Evolutionary conservation across 2,888 invertebrate genomes (phyloP).

Genomic region (Drosophila rubida): DNA sequence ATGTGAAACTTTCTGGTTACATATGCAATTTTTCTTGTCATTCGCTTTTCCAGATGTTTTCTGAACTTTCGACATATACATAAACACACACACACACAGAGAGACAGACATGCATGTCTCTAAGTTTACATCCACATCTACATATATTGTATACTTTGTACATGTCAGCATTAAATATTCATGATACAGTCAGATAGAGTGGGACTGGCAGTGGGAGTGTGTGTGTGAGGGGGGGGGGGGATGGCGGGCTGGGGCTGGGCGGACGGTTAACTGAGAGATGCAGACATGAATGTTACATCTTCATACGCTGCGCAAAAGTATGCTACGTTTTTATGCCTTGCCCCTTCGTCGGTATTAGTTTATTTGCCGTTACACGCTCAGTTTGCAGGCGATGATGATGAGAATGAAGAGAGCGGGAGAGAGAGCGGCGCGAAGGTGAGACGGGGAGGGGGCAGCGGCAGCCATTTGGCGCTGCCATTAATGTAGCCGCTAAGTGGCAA

Average conservation of each 20-base stretch:
- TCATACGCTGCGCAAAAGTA: constrained; percentile 64
- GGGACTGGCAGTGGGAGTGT: constrained; percentile 2
- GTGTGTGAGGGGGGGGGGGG: constrained; percentile 1
- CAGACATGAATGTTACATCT: constrained; percentile 61
- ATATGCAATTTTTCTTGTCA: constrained; percentile 71
- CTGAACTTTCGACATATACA: constrained; percentile 53
- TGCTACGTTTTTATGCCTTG: constrained; percentile 64
- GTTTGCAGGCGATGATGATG: constrained; percentile 44
- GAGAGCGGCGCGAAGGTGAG: background rate
- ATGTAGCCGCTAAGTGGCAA: constrained; percentile 80
- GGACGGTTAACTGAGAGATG: constrained; percentile 15
- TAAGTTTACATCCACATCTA: constrained; percentile 37
- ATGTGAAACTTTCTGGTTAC: constrained; percentile 57
- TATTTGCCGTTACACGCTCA: constrained; percentile 79
- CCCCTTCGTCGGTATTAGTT: constrained; percentile 64
- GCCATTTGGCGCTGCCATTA: constrained; percentile 77
- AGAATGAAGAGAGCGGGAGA: background rate
- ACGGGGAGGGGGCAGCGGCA: constrained; percentile 8
- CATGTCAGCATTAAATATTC: constrained; percentile 80
- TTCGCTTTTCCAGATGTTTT: constrained; percentile 57
- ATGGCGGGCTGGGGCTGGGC: background rate
- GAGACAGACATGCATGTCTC: constrained; percentile 30
- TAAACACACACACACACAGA: constrained; percentile 7
- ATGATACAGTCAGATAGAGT: constrained; percentile 55
- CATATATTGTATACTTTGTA: constrained; percentile 69